These are phyloP conservation scores for Agrilus mali DNA, from an alignment of 2,888 invertebrate species.

Conservation along the genomic window DNA sequence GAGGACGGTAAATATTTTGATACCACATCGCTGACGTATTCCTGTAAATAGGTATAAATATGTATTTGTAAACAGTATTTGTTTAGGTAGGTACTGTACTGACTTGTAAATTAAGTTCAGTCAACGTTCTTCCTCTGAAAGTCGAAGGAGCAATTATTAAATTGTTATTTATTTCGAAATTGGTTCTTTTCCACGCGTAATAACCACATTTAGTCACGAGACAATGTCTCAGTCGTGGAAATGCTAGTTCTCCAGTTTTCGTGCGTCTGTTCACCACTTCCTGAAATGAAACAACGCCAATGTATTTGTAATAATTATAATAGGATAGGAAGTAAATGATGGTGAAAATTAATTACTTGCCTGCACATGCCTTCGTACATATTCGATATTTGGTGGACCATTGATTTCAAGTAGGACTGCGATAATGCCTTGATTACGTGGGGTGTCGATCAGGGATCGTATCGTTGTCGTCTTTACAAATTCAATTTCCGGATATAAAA, in stretches of 20 bases:
- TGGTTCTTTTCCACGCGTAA: constrained; percentile 56
- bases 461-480: constrained; percentile 34
- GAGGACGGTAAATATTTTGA: constrained; percentile 62
- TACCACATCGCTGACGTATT: constrained; percentile 64
- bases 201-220: constrained; percentile 63
- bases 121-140: constrained; percentile 56
- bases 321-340: neutral
- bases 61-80: neutral
- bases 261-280: constrained; percentile 45
- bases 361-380: constrained; percentile 28
- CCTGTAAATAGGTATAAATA: constrained; percentile 36
- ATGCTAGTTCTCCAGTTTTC: constrained; percentile 45
- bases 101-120: constrained; percentile 63
- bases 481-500: constrained; percentile 28
- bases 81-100: constrained; percentile 2
- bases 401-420: constrained; percentile 54
- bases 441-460: constrained; percentile 57
- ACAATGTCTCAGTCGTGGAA: constrained; percentile 53
- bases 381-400: constrained; percentile 33
- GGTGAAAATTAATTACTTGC: no score
- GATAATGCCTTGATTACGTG: constrained; percentile 60
- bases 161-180: constrained; percentile 58
- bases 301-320: neutral
- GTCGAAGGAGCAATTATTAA: constrained; percentile 48
- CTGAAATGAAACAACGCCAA: constrained; percentile 18